A percentile compares a stretch with the other conserved stretches of the same genome.
These are phyloP conservation scores for Hippocampus barbouri DNA, from an alignment of 2,113 vertebrate genomes.

Conservation along the genomic window DNA sequence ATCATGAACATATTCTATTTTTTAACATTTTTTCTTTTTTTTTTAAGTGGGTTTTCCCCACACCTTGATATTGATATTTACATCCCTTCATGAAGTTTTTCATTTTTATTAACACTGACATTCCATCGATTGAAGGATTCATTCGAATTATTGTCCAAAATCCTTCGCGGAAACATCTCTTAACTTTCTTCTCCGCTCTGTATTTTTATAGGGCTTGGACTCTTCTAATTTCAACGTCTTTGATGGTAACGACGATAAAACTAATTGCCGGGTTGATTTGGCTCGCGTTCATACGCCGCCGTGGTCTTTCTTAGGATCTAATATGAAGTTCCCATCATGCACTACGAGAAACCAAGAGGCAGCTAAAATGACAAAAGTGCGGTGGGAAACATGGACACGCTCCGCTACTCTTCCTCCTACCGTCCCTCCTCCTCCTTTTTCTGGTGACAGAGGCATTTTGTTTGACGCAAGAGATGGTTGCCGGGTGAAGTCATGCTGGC, in stretches of 20 bases:
- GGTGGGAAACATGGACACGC: constrained; percentile 72
- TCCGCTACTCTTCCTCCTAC: constrained; percentile 31
- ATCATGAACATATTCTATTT: no score
- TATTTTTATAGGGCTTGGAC: constrained; percentile 2
- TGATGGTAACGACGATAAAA: constrained; percentile 26
- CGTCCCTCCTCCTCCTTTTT: constrained; percentile 58
- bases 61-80: no score
- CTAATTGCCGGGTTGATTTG: constrained; percentile 23
- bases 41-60: no score
- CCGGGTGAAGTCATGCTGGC: constrained; percentile 75
- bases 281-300: not conserved
- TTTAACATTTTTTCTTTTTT: no score
- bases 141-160: not conserved
- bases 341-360: constrained; percentile 23
- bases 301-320: constrained; percentile 11
- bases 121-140: not conserved
- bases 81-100: not conserved
- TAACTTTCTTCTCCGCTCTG: not conserved
- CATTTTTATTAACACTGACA: not conserved
- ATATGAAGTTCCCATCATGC: constrained; percentile 36
- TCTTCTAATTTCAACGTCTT: constrained; percentile 15
- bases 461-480: constrained; percentile 73
- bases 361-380: constrained; percentile 72
- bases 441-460: constrained; percentile 82
- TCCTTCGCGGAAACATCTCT: not conserved